phyloP scores from a whole-genome alignment of 2,888 invertebrate species.

The Taphrorychus bicolor region DNA sequence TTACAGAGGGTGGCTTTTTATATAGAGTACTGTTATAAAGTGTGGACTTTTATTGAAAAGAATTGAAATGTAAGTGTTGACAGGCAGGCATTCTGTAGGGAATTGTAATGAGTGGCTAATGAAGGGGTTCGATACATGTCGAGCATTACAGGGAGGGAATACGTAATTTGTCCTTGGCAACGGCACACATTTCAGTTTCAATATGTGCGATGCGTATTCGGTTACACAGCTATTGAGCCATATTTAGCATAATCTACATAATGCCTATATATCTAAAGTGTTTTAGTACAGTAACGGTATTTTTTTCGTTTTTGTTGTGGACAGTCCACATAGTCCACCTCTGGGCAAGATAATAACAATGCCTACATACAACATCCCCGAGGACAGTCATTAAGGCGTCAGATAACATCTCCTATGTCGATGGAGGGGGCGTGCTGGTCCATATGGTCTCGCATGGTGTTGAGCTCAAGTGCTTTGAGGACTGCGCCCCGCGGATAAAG shows the following conservation, averaged over 20 bases:
- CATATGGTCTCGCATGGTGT: constrained; percentile 57
- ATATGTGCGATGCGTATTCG: background rate
- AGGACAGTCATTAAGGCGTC: constrained; percentile 58
- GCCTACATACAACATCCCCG: constrained; percentile 47
- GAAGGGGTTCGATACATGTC: constrained; percentile 49
- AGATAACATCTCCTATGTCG: constrained; percentile 59
- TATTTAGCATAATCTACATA: too few relatives aligned
- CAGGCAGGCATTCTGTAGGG: constrained; percentile 47
- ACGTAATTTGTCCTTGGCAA: background rate
- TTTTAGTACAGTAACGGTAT: too few relatives aligned
- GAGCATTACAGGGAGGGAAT: constrained; percentile 20
- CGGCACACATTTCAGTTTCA: background rate
- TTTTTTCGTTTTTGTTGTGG: too few relatives aligned
- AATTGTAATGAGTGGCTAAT: constrained; percentile 57
- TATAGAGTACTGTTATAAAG: constrained; percentile 38
- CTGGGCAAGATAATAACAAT: constrained; percentile 31
- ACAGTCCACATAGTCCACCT: constrained; percentile 1
- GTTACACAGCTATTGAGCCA: background rate
- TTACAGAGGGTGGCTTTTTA: constrained; percentile 34
- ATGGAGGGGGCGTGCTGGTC: constrained; percentile 50
- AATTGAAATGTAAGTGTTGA: constrained; percentile 57
- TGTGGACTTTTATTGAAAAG: constrained; percentile 55
- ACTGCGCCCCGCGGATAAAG: constrained; percentile 25
- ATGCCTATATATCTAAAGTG: too few relatives aligned
- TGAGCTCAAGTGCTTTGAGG: constrained; percentile 55